phyloP scores from a whole-genome alignment of 2,797 vertebrate genomes.

The Adrianichthys oophorus region DNA sequence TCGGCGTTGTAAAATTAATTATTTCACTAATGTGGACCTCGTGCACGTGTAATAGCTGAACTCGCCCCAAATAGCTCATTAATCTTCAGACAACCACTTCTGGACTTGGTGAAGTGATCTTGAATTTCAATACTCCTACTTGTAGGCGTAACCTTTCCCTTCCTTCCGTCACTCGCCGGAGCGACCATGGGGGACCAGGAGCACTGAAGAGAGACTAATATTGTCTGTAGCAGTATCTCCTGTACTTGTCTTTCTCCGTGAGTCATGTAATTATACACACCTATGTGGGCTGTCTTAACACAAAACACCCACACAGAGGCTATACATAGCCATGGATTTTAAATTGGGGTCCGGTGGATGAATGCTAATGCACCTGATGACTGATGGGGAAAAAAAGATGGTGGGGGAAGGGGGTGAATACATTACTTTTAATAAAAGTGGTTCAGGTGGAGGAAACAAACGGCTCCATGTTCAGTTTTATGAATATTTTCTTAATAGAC shows the following conservation, averaged over 20 bases:
- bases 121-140: constrained; percentile 81
- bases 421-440: constrained; percentile 47
- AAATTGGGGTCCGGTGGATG: constrained; percentile 37
- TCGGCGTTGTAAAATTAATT: constrained; percentile 90
- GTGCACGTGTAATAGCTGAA: constrained; percentile 83
- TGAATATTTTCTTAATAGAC: constrained; percentile 21
- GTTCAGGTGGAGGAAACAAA: constrained; percentile 38
- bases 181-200: constrained; percentile 37
- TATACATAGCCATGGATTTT: constrained; percentile 27
- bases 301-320: constrained; percentile 34
- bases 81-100: constrained; percentile 84
- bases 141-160: constrained; percentile 72
- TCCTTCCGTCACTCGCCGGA: constrained; percentile 39
- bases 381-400: constrained; percentile 33
- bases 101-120: constrained; percentile 80
- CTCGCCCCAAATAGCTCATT: constrained; percentile 87
- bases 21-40: constrained; percentile 80
- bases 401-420: constrained; percentile 29
- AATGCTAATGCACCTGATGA: constrained; percentile 46
- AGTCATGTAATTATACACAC: constrained; percentile 71
- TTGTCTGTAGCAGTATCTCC: constrained; percentile 60
- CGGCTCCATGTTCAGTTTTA: constrained; percentile 14
- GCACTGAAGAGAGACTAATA: constrained; percentile 63
- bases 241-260: constrained; percentile 54
- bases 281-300: constrained; percentile 58